phyloP scores from a whole-genome alignment of 2,113 vertebrate genomes.

The Mirza zaza region DNA sequence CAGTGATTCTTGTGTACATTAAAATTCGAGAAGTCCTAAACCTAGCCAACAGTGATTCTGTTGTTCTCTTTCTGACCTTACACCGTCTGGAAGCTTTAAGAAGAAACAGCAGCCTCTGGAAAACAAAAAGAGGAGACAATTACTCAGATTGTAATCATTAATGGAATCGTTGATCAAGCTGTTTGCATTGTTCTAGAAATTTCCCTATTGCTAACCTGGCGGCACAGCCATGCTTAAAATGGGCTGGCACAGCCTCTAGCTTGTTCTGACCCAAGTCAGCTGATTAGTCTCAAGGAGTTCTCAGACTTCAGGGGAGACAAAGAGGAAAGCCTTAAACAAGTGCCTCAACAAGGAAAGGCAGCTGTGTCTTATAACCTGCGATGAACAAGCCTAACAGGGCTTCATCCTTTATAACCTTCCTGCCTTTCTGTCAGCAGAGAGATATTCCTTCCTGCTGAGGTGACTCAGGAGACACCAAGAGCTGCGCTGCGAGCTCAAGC shows the following conservation, averaged over 20 bases:
- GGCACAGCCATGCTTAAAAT: neutral
- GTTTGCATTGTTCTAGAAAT: neutral
- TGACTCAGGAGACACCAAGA: neutral
- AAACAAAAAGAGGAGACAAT: neutral
- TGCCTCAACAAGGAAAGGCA: neutral
- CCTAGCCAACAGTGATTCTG: neutral
- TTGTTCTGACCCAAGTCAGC: slow-evolving; percentile 50
- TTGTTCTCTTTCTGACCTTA: neutral
- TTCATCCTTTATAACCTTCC: neutral
- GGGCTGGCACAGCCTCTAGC: neutral
- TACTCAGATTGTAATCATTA: neutral
- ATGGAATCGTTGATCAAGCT: neutral
- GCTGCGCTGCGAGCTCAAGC: neutral
- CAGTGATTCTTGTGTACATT: neutral
- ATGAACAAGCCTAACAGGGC: neutral
- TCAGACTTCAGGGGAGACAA: neutral
- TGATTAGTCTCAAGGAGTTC: neutral
- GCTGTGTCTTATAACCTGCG: neutral
- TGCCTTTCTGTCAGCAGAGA: neutral
- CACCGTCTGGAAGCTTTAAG: neutral
- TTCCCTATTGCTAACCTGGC: neutral
- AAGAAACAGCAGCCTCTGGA: neutral
- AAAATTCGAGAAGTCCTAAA: neutral
- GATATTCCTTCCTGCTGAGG: neutral
- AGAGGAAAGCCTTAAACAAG: neutral